Evolutionary conservation across 2,888 invertebrate species (phyloP).

Genomic region (Latheticus oryzae): DNA sequence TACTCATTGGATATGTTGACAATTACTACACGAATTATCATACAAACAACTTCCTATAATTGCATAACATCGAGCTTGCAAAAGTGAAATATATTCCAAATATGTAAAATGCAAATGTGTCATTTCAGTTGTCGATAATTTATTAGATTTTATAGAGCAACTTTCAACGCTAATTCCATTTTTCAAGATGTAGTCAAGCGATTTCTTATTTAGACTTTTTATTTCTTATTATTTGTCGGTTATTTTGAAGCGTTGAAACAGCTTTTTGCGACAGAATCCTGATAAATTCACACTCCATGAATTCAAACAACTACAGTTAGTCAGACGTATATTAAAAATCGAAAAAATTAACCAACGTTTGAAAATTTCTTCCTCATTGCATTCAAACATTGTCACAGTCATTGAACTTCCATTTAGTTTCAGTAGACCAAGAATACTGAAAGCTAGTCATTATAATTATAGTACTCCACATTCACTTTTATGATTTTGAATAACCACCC

Average conservation of each 20-base stretch:
- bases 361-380: constrained; percentile 16
- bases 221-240: constrained; percentile 1
- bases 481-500: no score
- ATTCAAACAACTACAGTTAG: constrained; percentile 13
- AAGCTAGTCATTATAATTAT: constrained; percentile 4
- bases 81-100: no score
- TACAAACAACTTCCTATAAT: no score
- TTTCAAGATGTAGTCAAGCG: no score
- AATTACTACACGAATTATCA: no score
- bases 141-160: no score
- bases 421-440: constrained; percentile 6
- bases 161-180: no score
- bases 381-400: constrained; percentile 10
- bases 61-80: no score
- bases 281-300: constrained; percentile 19
- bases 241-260: not conserved
- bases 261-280: constrained; percentile 16
- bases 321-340: constrained; percentile 14
- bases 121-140: no score
- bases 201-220: no score
- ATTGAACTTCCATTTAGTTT: constrained; percentile 4
- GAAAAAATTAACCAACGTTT: constrained; percentile 5
- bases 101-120: no score
- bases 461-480: constrained; percentile 24
- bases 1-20: no score